A percentile compares a stretch with the other conserved stretches of the same genome.
phyloP scores from a whole-genome alignment of 2,113 vertebrate species.

The Cinclus cinclus region DNA sequence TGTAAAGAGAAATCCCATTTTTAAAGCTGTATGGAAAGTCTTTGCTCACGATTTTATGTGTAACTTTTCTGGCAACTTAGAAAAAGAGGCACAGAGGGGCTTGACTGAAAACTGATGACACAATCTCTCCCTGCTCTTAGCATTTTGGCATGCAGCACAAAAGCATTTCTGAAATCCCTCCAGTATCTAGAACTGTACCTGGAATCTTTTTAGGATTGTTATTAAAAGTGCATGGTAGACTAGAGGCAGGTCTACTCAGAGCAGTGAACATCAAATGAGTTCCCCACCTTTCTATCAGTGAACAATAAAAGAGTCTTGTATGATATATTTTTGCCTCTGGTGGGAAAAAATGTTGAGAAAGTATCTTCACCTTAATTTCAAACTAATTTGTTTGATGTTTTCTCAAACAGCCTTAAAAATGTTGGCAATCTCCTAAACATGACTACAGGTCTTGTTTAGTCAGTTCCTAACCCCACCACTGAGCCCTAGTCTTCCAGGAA shows the following conservation, averaged over 20 bases:
- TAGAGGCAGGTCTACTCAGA: not conserved
- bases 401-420: not conserved
- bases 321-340: not conserved
- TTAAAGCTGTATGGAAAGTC: not conserved
- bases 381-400: not conserved
- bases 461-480: not conserved
- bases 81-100: not conserved
- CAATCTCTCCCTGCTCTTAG: constrained; percentile 1
- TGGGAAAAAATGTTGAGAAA: not conserved
- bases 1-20: not conserved
- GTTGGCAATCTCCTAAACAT: not conserved
- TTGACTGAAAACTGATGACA: constrained; percentile 54
- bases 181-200: constrained; percentile 18
- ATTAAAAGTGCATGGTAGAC: not conserved
- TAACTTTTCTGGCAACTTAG: not conserved
- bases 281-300: not conserved
- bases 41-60: not conserved
- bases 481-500: constrained; percentile 21
- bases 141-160: constrained; percentile 13
- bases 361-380: not conserved
- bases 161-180: constrained; percentile 44
- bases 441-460: not conserved
- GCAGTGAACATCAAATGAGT: not conserved
- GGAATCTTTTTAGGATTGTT: not conserved
- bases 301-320: not conserved